phyloP scores from a whole-genome alignment of 2,888 invertebrate genomes.

The Drosophila paracracens region DNA sequence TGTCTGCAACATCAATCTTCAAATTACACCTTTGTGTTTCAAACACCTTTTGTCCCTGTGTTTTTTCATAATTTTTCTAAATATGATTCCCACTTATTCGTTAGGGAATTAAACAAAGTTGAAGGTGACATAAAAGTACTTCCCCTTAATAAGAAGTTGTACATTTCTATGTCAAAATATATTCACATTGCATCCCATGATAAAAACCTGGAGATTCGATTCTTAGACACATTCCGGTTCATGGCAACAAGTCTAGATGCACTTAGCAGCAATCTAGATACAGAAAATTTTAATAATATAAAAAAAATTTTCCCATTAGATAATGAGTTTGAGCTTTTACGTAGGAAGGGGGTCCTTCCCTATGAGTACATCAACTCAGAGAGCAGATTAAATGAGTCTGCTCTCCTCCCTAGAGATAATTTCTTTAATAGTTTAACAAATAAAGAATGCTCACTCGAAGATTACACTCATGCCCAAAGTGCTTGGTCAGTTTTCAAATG shows the following conservation, averaged over 20 bases:
- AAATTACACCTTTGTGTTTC: too few species aligned
- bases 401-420: too few species aligned
- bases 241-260: not conserved
- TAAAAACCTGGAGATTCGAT: not conserved
- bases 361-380: too few species aligned
- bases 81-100: not conserved
- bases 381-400: too few species aligned
- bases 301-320: not conserved
- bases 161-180: not conserved
- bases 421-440: too few species aligned
- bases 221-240: not conserved
- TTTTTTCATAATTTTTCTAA: constrained; percentile 17
- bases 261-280: not conserved
- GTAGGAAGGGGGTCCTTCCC: too few species aligned
- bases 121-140: not conserved
- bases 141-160: not conserved
- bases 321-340: too few species aligned
- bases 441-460: too few species aligned
- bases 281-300: not conserved
- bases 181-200: not conserved
- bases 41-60: not conserved
- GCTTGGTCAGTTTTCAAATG: too few species aligned
- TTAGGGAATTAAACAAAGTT: not conserved
- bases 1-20: constrained; percentile 4
- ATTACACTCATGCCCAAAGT: too few species aligned